phyloP scores from a whole-genome alignment of 2,113 vertebrate genomes.

The Donacobius atricapilla region DNA sequence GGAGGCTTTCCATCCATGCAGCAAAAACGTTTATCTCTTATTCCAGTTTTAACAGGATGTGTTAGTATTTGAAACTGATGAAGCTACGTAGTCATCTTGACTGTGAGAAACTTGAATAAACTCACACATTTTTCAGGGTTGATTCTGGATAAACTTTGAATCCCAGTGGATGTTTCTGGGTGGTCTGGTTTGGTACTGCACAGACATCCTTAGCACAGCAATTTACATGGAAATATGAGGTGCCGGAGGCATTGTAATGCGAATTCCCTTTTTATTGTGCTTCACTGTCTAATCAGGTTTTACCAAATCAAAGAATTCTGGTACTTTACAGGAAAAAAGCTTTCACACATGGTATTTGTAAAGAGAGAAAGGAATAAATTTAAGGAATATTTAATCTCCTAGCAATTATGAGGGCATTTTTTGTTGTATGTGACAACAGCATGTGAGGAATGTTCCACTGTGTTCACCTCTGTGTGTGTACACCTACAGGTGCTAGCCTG shows the following conservation, averaged over 20 bases:
- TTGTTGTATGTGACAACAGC: not conserved
- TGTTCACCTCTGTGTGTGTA: not conserved
- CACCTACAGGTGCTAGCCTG: not conserved
- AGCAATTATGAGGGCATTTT: not conserved
- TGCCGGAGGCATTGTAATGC: not conserved
- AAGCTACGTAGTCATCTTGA: not conserved
- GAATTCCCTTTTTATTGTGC: not conserved
- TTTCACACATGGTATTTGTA: not conserved
- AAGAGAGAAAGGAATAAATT: not conserved
- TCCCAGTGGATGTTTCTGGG: not conserved
- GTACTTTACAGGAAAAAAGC: not conserved
- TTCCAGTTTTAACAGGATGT: not conserved
- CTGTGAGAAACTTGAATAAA: not conserved
- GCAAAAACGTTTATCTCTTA: not conserved
- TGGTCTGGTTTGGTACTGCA: not conserved
- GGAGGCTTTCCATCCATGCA: not conserved
- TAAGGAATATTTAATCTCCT: not conserved
- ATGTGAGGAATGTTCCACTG: accelerated
- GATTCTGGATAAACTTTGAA: not conserved
- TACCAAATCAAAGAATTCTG: not conserved
- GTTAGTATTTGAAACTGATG: not conserved
- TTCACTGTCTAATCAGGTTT: not conserved
- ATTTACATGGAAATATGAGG: not conserved
- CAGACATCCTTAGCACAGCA: not conserved
- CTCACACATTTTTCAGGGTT: not conserved